Conservation (phyloP, 1,140 invertebrate species). For the Pseudomyrmex pallidus region DNA sequence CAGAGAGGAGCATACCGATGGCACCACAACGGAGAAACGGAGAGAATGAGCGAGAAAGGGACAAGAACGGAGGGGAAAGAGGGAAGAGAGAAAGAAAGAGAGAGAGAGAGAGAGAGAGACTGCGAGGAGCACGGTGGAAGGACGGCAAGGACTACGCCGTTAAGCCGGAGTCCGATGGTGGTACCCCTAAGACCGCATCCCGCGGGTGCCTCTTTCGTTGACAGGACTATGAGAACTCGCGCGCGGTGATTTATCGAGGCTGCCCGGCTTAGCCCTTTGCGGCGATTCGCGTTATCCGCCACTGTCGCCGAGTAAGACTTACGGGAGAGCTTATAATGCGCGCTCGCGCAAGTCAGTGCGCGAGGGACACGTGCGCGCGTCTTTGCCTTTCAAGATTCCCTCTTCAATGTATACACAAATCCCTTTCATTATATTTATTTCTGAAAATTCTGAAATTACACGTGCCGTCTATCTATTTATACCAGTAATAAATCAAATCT, state of each 20-base stretch:
- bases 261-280: conserved; percentile 71
- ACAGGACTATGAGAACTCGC: conserved; percentile 75
- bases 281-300: conserved; percentile 69
- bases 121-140: conserved; percentile 20
- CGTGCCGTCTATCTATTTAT: too few relatives aligned
- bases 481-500: too few relatives aligned
- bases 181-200: conserved; percentile 67
- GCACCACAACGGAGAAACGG: background rate
- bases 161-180: conserved; percentile 64
- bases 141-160: conserved; percentile 65
- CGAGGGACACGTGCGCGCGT: conserved; percentile 1
- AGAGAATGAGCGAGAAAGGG: conserved; percentile 6
- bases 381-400: background rate
- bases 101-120: conserved; percentile 4
- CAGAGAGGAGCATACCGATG: conserved; percentile 62
- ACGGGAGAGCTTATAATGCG: conserved; percentile 63
- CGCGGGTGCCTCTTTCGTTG: conserved; percentile 73
- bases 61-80: background rate
- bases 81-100: background rate
- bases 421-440: background rate
- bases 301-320: conserved; percentile 60
- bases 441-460: background rate
- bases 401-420: background rate
- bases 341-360: background rate
- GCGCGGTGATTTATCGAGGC: conserved; percentile 73